Evolutionary conservation across 2,888 invertebrate genomes (phyloP).

Genomic region (Philereme vetulata): DNA sequence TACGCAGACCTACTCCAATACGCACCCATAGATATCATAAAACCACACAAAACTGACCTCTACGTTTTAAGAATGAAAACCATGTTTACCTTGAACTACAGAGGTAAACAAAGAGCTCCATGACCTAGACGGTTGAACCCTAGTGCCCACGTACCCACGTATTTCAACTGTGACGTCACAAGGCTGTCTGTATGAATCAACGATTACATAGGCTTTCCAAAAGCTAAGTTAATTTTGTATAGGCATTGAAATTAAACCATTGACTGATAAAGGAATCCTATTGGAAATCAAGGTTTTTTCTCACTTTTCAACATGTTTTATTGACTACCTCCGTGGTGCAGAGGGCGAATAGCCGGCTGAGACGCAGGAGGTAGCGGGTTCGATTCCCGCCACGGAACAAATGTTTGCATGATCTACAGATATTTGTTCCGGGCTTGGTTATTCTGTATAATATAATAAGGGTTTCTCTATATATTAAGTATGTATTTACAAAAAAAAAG

Average conservation of each 20-base stretch:
- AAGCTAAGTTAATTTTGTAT: slow-evolving; percentile 16
- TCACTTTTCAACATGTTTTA: no score
- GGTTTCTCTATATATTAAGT: no score
- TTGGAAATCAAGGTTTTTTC: not conserved
- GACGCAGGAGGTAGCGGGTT: no score
- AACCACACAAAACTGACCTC: not conserved
- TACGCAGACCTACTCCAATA: no score
- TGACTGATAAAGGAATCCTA: slow-evolving; percentile 12
- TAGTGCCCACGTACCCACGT: slow-evolving; percentile 22
- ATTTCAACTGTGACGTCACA: slow-evolving; percentile 31
- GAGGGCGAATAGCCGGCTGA: no score
- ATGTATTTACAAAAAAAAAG: no score
- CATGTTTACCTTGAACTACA: slow-evolving; percentile 34
- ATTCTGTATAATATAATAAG: no score
- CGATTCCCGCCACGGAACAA: no score
- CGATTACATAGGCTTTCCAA: slow-evolving; percentile 12
- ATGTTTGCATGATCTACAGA: no score
- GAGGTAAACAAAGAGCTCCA: slow-evolving; percentile 37
- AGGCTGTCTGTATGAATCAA: slow-evolving; percentile 22
- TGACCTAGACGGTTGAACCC: slow-evolving; percentile 37
- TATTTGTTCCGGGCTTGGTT: no score
- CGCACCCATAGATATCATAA: no score
- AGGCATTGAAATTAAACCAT: slow-evolving; percentile 17
- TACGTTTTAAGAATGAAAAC: slow-evolving; percentile 12
- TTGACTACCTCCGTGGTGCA: no score